Conservation (phyloP, 2,888 invertebrate genomes). For the Frankliniella fusca region DNA sequence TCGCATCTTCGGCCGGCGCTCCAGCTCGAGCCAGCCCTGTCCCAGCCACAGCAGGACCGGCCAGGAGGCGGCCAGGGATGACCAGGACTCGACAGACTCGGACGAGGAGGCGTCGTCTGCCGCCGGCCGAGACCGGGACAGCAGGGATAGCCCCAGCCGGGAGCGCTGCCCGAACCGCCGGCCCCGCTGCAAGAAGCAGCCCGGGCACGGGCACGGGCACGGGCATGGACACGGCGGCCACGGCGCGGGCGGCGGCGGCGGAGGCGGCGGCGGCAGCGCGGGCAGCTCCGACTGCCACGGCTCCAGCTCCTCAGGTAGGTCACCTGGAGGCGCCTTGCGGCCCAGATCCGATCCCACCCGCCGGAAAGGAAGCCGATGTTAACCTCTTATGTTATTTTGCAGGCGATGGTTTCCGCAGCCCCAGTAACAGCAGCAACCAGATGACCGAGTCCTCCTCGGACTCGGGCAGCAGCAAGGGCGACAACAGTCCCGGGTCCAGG, state of each 20-base stretch:
- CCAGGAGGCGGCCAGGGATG: not conserved
- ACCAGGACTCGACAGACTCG: conserved; percentile 16
- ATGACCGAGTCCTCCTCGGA: not conserved
- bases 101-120: not conserved
- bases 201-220: not conserved
- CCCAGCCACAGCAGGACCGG: not conserved
- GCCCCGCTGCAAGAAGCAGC: not conserved
- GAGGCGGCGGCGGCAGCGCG: not conserved
- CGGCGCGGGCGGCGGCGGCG: not conserved
- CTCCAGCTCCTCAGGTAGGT: not conserved
- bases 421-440: not conserved
- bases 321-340: not conserved
- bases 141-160: not conserved
- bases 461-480: not conserved
- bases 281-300: not conserved
- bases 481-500: not conserved
- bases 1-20: not conserved
- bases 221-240: not conserved
- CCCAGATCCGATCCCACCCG: not conserved
- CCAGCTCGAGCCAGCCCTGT: not conserved
- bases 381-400: not conserved
- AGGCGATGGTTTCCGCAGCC: not conserved
- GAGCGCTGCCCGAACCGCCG: not conserved
- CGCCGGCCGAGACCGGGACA: not conserved
- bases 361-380: not conserved